Conservation (phyloP, 2,888 invertebrate species). For the Calameuta idolon region DNA sequence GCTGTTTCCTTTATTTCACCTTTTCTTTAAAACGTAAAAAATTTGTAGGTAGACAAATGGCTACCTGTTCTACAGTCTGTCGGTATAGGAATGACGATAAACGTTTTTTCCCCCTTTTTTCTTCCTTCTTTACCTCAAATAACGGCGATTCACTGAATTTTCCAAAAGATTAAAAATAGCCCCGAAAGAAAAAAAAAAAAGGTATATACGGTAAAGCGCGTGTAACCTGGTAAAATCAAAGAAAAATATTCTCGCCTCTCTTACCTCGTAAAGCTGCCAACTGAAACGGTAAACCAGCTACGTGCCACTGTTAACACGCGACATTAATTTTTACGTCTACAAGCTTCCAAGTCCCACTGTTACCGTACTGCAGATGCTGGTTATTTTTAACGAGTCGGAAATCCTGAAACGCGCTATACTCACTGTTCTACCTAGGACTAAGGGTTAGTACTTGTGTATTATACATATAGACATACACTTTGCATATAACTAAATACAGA, state of each 20-base stretch:
- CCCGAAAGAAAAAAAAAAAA: neutral
- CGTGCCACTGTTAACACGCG: neutral
- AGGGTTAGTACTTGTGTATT: neutral
- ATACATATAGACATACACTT: neutral
- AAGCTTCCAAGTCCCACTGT: neutral
- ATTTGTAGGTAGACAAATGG: neutral
- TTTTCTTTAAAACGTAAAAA: neutral
- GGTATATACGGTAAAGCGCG: neutral
- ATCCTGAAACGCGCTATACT: neutral
- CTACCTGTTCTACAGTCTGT: neutral
- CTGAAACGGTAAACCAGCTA: neutral
- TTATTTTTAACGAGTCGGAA: neutral
- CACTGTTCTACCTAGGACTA: neutral
- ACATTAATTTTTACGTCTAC: neutral
- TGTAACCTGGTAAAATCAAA: neutral
- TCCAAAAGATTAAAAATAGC: neutral
- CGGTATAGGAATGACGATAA: neutral
- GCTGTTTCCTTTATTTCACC: neutral
- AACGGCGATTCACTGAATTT: neutral
- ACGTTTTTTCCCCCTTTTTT: neutral
- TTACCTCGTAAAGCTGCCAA: neutral
- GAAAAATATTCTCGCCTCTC: neutral
- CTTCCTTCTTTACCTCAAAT: neutral
- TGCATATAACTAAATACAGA: neutral
- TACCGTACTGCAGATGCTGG: neutral